Evolutionary conservation across 2,113 vertebrate species (phyloP).

Genomic region (Microtus montanus): DNA sequence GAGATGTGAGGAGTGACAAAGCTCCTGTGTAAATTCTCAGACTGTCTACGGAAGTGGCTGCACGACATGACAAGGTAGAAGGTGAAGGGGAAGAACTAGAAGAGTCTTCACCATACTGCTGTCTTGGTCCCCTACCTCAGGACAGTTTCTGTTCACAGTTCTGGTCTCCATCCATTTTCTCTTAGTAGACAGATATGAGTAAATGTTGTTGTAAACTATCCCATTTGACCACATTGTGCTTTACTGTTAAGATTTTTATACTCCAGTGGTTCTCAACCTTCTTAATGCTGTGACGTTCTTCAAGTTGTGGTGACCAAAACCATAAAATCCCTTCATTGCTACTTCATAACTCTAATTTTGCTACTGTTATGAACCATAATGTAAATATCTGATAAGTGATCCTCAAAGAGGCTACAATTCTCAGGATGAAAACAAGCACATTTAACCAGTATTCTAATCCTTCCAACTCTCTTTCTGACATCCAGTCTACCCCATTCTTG

Average conservation of each 20-base stretch:
- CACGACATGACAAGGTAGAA: too few species aligned
- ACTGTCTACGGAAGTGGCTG: too few species aligned
- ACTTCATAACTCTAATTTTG: not conserved
- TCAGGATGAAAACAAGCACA: not conserved
- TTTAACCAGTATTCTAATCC: not conserved
- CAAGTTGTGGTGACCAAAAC: not conserved
- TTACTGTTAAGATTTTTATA: not conserved
- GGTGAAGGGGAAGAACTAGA: not conserved
- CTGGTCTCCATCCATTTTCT: not conserved
- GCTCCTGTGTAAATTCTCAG: too few species aligned
- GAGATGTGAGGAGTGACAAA: too few species aligned
- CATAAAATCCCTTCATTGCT: not conserved
- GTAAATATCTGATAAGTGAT: not conserved
- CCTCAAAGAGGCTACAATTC: accelerated
- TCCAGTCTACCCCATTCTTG: not conserved
- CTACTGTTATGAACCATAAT: not conserved
- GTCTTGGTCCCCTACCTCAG: not conserved
- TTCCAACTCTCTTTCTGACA: not conserved
- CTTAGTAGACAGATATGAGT: not conserved
- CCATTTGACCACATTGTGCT: not conserved
- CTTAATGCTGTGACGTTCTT: not conserved
- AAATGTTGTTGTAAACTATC: not conserved
- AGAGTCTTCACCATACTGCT: not conserved
- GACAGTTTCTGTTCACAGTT: not conserved
- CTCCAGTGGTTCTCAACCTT: not conserved